Percentiles rank a stretch among this genome's conserved stretches.
These are phyloP conservation scores for Lonchura striata DNA, from an alignment of 2,113 vertebrate genomes.

Conservation along the genomic window DNA sequence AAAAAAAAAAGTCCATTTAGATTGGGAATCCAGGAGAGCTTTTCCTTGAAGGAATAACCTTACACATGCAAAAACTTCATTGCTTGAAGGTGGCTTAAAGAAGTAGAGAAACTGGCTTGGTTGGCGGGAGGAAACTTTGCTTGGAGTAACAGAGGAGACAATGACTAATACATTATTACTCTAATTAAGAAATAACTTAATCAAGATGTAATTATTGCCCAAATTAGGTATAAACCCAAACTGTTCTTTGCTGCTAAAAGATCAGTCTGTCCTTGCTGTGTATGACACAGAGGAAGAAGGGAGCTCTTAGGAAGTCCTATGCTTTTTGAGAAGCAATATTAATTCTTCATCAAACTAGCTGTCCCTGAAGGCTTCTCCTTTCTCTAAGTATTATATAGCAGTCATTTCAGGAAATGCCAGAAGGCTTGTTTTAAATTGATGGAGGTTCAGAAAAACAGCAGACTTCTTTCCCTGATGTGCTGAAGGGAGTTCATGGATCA, in stretches of 20 bases:
- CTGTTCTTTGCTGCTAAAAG: not conserved
- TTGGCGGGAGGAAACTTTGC: not conserved
- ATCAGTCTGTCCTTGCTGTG: not conserved
- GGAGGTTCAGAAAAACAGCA: not conserved
- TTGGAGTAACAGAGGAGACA: not conserved
- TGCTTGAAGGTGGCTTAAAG: not conserved
- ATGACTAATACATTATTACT: not conserved
- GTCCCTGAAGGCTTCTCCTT: not conserved
- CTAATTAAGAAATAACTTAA: constrained; percentile 1
- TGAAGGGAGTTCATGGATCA: not conserved
- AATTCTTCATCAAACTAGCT: not conserved
- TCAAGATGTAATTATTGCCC: not conserved
- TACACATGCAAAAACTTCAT: not conserved
- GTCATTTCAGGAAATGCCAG: not conserved
- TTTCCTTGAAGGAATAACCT: not conserved
- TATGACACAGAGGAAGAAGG: not conserved
- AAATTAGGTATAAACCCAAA: not conserved
- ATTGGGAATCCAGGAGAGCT: not conserved
- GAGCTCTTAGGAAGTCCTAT: not conserved
- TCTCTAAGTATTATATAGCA: not conserved
- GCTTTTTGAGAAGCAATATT: not conserved
- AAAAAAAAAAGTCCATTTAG: not conserved
- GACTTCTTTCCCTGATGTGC: not conserved
- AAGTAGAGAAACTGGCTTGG: not conserved
- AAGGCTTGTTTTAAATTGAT: not conserved